A percentile compares a stretch with the other conserved stretches of the same genome.
Evolutionary conservation across 92 coral and sea anemone species (phyloP).

Genomic region (Paragorgia papillata): DNA sequence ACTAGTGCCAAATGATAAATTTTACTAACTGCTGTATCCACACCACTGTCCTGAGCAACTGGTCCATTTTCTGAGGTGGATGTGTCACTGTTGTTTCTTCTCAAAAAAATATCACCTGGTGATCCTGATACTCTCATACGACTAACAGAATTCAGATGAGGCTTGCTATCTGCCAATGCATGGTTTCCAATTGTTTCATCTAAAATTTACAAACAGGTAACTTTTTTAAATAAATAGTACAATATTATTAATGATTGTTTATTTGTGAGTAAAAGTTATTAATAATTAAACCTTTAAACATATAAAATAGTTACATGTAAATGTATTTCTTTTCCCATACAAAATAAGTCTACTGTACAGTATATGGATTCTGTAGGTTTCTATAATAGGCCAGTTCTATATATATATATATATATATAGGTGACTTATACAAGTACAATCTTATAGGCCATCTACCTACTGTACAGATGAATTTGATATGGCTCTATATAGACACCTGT

Average conservation of each 20-base stretch:
- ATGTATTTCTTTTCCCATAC: too few species aligned
- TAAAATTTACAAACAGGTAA: constrained; percentile 36
- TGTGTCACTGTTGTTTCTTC: constrained; percentile 47
- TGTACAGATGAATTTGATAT: too few species aligned
- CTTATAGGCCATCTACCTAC: too few species aligned
- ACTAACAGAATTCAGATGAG: constrained; percentile 24
- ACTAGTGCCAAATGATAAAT: too few species aligned
- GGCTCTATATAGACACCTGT: too few species aligned
- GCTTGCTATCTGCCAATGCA: constrained; percentile 4
- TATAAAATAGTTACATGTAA: not conserved
- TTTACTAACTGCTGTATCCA: constrained; percentile 74
- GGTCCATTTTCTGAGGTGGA: constrained; percentile 55
- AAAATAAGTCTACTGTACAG: too few species aligned
- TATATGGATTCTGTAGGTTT: too few species aligned
- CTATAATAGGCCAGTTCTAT: too few species aligned
- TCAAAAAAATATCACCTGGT: constrained; percentile 57
- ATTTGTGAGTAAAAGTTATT: too few species aligned
- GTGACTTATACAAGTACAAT: too few species aligned
- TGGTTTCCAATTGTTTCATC: constrained; percentile 67
- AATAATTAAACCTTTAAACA: not conserved
- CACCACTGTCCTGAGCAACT: constrained; percentile 64
- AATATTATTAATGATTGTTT: too few species aligned
- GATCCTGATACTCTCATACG: constrained; percentile 49
- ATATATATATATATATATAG: too few species aligned
- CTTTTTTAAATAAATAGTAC: not conserved